Evolutionary conservation across 2,113 vertebrate genomes (phyloP).

Genomic region (Excalfactoria chinensis): DNA sequence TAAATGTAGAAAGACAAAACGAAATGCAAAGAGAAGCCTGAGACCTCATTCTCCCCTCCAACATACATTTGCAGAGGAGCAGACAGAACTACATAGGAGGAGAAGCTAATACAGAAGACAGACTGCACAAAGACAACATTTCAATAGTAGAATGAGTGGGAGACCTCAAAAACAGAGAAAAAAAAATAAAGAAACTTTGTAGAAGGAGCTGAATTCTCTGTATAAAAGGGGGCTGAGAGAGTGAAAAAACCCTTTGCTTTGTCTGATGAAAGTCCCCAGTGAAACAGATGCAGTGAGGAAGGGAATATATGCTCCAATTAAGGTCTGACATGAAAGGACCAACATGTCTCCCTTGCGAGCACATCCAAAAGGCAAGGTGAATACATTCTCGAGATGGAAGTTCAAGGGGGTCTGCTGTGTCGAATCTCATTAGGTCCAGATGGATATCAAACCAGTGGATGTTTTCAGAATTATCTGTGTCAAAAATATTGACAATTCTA

Average conservation of each 20-base stretch:
- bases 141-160: conserved; percentile 33
- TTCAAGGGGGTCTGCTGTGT: conserved; percentile 44
- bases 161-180: conserved; percentile 12
- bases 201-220: conserved; percentile 38
- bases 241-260: conserved; percentile 36
- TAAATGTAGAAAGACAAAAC: background rate
- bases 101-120: conserved; percentile 37
- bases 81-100: background rate
- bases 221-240: conserved; percentile 29
- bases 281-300: conserved; percentile 47
- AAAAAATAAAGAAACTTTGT: conserved; percentile 19
- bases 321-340: conserved; percentile 56
- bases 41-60: background rate
- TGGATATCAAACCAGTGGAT: conserved; percentile 49
- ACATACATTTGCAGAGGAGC: background rate
- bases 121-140: conserved; percentile 48
- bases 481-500: conserved; percentile 50
- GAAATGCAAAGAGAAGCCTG: background rate
- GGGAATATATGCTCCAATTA: conserved; percentile 64
- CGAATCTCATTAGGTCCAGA: conserved; percentile 54
- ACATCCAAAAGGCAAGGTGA: conserved; percentile 62
- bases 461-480: conserved; percentile 60
- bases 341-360: conserved; percentile 47
- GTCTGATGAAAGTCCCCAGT: conserved; percentile 50
- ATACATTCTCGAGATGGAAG: conserved; percentile 42